Base-by-base conservation (phyloP, 2,113 vertebrate genomes). In the Heterotilapia buettikoferi region DNA sequence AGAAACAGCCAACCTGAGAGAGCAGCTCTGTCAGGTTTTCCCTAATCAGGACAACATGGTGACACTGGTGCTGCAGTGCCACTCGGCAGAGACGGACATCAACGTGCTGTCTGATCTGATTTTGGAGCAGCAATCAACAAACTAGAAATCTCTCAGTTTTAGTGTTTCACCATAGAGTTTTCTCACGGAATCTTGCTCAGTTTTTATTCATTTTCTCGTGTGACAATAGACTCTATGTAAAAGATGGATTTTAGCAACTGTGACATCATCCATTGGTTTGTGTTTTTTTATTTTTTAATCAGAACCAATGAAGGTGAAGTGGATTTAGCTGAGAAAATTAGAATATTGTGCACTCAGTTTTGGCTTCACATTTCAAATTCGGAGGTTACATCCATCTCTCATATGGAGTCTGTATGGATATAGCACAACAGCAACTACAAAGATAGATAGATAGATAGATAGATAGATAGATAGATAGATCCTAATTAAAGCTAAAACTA, bases 81-180 rank as follows among this genome's bases (percentile, higher is more conserved):
- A 98, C 81, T 96, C 96, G 0, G 59, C 84, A 4, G 94, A 96
- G 88, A 96, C 86, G 3, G 97, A 98, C 92, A 92, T 98, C 36
- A 98, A 97, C 24, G 90, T 95, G 3, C 96, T 98, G 45, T 97
- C 97, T 0, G 93, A 96, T 73, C 93, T 96, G 18, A 93, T 98
- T 14, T 90, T 98, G 82, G 94, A 97, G 78, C 93, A 97, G 57
- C 83, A 94, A 71, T 66, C 19, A 66, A 38, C 61, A 52, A 40
- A 47, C 54, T 88, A 89, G 61, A 26, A 59, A 2, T 38, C 1
- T 18, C 11, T 13, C 8, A 26, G 4, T 80, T 50, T n/a, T 40
- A 13, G 3, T 3, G 1, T 14, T 14, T 59, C 19, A n/a, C 56
- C 53, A 31, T 19, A 12, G n/a, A 14, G 6, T 84, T 83, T 53